phyloP scores from a whole-genome alignment of 2,113 vertebrate species.

The Sapayoa aenigma region DNA sequence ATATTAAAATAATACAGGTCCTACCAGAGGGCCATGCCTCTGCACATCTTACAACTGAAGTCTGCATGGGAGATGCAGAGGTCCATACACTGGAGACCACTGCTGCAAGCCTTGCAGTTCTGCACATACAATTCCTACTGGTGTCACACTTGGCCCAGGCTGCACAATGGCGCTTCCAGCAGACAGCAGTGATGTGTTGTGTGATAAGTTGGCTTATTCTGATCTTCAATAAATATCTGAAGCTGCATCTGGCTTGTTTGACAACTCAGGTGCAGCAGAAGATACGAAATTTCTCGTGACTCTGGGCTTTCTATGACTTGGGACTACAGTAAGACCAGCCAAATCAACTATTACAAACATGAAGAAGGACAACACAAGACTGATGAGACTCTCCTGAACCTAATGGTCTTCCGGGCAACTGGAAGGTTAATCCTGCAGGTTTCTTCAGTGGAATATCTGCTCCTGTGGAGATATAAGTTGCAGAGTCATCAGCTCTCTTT shows the following conservation, averaged over 20 bases:
- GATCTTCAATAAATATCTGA: background rate
- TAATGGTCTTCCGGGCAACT: background rate
- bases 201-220: background rate
- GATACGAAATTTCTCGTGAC: background rate
- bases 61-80: background rate
- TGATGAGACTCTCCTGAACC: background rate
- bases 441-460: background rate
- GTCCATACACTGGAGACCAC: background rate
- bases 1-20: background rate
- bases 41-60: background rate
- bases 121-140: background rate
- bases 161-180: background rate
- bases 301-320: background rate
- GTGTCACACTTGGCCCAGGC: background rate
- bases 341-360: background rate
- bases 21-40: background rate
- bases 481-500: background rate
- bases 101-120: background rate
- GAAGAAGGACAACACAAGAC: background rate
- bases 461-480: background rate
- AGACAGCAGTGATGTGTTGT: background rate
- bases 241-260: background rate
- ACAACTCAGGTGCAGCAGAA: background rate
- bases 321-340: background rate
- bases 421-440: background rate